Evolutionary conservation across 2,113 vertebrate genomes (phyloP), one percentile per base, ranked within the genome.

Genomic region (Charina bottae): DNA sequence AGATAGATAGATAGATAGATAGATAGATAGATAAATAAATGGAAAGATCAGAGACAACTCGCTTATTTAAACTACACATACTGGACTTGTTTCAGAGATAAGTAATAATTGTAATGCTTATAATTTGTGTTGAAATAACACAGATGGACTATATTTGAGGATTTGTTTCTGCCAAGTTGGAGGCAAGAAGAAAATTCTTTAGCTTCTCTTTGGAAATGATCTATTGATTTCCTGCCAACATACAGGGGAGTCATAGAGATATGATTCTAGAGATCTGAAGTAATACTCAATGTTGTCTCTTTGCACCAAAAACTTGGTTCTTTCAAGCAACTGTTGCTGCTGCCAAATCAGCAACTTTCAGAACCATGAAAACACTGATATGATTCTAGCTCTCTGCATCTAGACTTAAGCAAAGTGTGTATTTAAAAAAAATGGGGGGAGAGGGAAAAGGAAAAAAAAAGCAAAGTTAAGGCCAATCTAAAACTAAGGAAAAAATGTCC

Each of bases 341-440:
- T 90, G 89, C 55, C 37, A 90, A 59, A 84, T 84, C 72, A 90
- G 89, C 55, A 90, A 84, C 23, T 37, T 90, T 89, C 59, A 49
- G 17, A 60, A 88, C 37, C 53, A 64, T n/a, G 42, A 89, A 64
- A 89, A 37, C 62, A 89, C 28, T 54, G n/a, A 54, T 53, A 78
- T 1, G 4, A 59, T 84, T 84, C 3, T 84, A 59, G 17, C 24
- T 92, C 89, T 95, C 84, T 0, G 0, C 93, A 93, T 83, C 93
- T 85, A 91, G 21, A 91, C 90, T 95, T 94, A 94, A 96, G 94
- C 92, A 96, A 95, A 97, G 95, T 93, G 94, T 95, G 93, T 94
- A 23, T 59, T 42, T 89, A 94, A 94, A 92, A 42, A 53, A 91
- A 93, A 89, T 0, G 0, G 26, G 28, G 0, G 0, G 17, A 94